These are phyloP conservation scores for Grapholita molesta DNA, from an alignment of 1,140 invertebrate genomes.

Conservation along the genomic window DNA sequence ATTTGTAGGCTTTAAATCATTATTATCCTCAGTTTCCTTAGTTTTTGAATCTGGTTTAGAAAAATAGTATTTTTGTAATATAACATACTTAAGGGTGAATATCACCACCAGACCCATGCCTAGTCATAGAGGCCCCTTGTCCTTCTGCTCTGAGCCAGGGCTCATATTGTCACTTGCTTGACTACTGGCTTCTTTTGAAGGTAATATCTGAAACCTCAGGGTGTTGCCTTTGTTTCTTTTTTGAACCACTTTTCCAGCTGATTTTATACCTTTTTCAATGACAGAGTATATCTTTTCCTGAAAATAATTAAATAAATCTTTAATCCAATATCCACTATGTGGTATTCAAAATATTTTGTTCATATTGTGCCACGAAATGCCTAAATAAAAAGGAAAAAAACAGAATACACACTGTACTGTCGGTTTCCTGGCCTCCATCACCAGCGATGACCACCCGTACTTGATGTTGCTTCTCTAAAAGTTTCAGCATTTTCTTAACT, in stretches of 20 bases:
- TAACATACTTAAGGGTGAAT: constrained; percentile 50
- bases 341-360: too few relatives aligned
- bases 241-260: constrained; percentile 76
- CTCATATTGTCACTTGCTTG: constrained; percentile 20
- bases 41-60: constrained; percentile 14
- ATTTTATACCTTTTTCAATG: constrained; percentile 75
- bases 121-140: constrained; percentile 68
- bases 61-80: constrained; percentile 49
- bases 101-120: constrained; percentile 38
- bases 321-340: constrained; percentile 21
- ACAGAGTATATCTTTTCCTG: constrained; percentile 77
- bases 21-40: constrained; percentile 13
- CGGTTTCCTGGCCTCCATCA: constrained; percentile 57
- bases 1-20: neutral
- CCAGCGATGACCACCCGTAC: constrained; percentile 80
- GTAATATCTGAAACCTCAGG: constrained; percentile 80
- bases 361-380: too few relatives aligned
- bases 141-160: constrained; percentile 36
- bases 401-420: constrained; percentile 70
- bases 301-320: constrained; percentile 39
- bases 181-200: constrained; percentile 45
- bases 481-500: constrained; percentile 81
- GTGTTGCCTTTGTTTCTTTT: constrained; percentile 78
- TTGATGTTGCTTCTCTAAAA: constrained; percentile 80
- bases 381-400: neutral